Evolutionary conservation across 2,888 invertebrate species (phyloP), one percentile per base, ranked within the genome.

Genomic region (Calameuta filiformis): DNA sequence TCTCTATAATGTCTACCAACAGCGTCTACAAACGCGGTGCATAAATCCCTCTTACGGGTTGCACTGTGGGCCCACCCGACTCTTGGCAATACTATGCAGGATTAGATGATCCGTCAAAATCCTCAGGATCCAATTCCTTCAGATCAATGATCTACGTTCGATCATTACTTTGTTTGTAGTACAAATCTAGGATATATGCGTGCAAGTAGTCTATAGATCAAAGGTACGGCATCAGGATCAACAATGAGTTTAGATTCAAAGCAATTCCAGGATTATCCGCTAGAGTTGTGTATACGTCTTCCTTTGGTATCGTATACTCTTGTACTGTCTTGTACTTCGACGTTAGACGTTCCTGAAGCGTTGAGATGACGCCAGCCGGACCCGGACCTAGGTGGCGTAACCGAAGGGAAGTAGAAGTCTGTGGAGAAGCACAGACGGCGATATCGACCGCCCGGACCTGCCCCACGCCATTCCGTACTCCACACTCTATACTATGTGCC

Each of bases 381-480:
- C 85, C 86, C 86, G 89, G 88, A 88, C 89, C 88, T 86, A 88
- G 89, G 88, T 89, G 89, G 89, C 88, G 88, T 87, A 87, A 87
- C 87, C 84, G 89, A 89, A 88, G 87, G 85, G 87, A 89, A 88
- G 87, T 85, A 84, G 87, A 88, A 87, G 87, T 85, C 86, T 85
- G 86, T 85, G 86, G 88, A 88, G 87, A 89, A 86, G 87, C 84
- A 87, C 88, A 87, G 87, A 93, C 93, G 94, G 93, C 92, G 93
- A 94, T 94, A 94, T 94, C 94, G 94, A 94, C 94, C 83, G 92
- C 86, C 86, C 93, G 89, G 93, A 93, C 94, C 94, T 90, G 89
- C 90, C 90, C 88, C 90, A 90, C 90, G 89, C 90, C 89, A 85
- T 86, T 81, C 83, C 81, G 81, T 83, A 82, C 81, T 92, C 56